Percentiles rank a stretch among this genome's conserved stretches.
Evolutionary conservation across 2,113 vertebrate species (phyloP).

Genomic region (Scophthalmus maximus): DNA sequence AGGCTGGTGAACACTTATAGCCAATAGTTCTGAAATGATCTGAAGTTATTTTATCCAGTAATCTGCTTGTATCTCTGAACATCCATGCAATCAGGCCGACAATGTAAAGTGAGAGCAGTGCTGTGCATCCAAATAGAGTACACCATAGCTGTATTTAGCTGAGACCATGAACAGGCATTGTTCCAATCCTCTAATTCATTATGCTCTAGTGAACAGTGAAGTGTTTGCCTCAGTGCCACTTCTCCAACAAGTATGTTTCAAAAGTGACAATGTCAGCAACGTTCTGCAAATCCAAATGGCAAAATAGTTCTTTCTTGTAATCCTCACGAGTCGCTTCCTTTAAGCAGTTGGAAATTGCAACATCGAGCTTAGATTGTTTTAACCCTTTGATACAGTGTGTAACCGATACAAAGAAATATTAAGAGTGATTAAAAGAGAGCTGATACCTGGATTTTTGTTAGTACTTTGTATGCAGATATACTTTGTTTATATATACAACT

Average conservation of each 20-base stretch:
- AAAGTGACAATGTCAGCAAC: slow-evolving; percentile 50
- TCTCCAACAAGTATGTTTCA: slow-evolving; percentile 20
- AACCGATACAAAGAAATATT: not conserved
- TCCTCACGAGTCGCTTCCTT: slow-evolving; percentile 48
- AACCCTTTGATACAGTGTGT: not conserved
- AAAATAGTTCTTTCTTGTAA: slow-evolving; percentile 40
- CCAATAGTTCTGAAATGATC: no score
- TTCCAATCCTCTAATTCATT: slow-evolving; percentile 26
- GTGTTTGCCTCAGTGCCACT: slow-evolving; percentile 23
- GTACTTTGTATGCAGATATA: no score
- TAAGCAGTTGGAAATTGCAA: slow-evolving; percentile 30
- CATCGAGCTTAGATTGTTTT: slow-evolving; percentile 25
- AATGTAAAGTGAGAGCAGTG: not conserved
- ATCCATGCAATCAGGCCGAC: no score
- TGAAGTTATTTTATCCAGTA: no score
- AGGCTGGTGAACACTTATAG: not conserved
- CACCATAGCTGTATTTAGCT: slow-evolving; percentile 6
- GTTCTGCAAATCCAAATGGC: slow-evolving; percentile 38
- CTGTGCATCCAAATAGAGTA: not conserved
- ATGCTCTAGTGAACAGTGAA: slow-evolving; percentile 18
- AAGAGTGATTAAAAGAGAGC: not conserved
- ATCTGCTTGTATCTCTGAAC: no score
- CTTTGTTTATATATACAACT: no score
- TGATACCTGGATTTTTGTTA: no score
- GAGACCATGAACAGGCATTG: not conserved